A percentile compares a stretch with the other conserved stretches of the same genome.
phyloP scores from a whole-genome alignment of 2,888 invertebrate genomes.

The Nymphalis c-album region DNA sequence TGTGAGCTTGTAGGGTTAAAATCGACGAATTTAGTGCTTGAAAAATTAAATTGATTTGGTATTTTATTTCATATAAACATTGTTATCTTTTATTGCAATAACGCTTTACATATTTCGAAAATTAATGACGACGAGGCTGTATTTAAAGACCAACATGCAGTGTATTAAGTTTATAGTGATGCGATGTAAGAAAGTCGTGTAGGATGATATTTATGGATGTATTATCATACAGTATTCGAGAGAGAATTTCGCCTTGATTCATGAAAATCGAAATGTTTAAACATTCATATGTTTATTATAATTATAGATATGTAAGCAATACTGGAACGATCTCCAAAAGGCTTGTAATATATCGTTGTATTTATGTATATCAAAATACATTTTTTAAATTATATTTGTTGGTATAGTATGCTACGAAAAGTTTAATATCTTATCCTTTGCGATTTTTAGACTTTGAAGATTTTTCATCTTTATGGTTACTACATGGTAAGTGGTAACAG shows the following conservation, averaged over 20 bases:
- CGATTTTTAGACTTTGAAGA: neutral
- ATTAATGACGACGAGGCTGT: slow-evolving; percentile 23
- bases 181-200: slow-evolving; percentile 15
- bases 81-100: slow-evolving; percentile 29
- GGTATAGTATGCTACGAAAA: neutral
- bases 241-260: slow-evolving; percentile 50
- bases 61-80: slow-evolving; percentile 43
- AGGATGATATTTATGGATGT: slow-evolving; percentile 8
- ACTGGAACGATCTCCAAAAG: slow-evolving; percentile 46
- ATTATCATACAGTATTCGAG: slow-evolving; percentile 12
- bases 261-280: slow-evolving; percentile 44
- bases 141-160: slow-evolving; percentile 31
- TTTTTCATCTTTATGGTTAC: slow-evolving; percentile 5
- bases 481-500: neutral
- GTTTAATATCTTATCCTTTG: slow-evolving; percentile 2
- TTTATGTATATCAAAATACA: slow-evolving; percentile 1
- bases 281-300: slow-evolving; percentile 51
- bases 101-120: neutral
- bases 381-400: neutral
- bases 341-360: slow-evolving; percentile 8
- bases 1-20: slow-evolving; percentile 73
- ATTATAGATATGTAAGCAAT: slow-evolving; percentile 69
- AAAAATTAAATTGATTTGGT: slow-evolving; percentile 29
- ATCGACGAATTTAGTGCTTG: slow-evolving; percentile 40
- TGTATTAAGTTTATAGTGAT: slow-evolving; percentile 20